Percentiles rank a stretch among this genome's conserved stretches.
Conservation (phyloP, 2,113 vertebrate species). For the Labeo catla region DNA sequence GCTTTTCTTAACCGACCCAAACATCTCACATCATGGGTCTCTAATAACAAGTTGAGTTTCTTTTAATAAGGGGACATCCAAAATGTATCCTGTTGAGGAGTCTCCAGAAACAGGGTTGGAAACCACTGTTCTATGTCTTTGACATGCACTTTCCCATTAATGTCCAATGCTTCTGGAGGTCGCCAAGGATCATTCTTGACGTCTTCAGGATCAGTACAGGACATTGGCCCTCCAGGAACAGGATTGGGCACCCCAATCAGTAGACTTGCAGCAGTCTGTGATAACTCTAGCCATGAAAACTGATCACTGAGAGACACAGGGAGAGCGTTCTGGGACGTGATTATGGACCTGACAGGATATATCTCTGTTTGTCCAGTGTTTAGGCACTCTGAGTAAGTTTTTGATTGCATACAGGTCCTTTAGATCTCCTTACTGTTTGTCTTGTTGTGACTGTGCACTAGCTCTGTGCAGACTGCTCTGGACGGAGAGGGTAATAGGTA, state of each 20-base stretch:
- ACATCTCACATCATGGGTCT: background rate
- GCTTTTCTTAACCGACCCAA: background rate
- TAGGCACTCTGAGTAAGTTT: background rate
- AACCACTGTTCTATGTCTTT: background rate
- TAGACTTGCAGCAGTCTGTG: background rate
- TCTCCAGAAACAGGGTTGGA: background rate
- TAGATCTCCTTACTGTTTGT: background rate
- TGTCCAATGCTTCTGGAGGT: too few relatives aligned
- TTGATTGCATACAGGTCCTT: background rate
- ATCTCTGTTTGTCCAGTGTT: background rate
- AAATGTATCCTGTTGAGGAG: background rate
- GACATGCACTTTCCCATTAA: background rate
- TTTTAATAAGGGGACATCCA: background rate
- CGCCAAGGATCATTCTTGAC: too few relatives aligned
- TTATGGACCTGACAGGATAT: constrained; percentile 4
- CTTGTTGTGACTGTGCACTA: background rate
- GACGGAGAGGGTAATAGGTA: constrained; percentile 5
- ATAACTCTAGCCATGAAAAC: background rate
- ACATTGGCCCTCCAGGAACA: background rate
- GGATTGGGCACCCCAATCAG: background rate
- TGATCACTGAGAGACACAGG: background rate
- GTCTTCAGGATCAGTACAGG: too few relatives aligned
- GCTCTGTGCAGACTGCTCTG: background rate
- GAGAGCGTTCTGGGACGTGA: constrained; percentile 8
- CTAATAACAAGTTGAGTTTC: background rate